Evolutionary conservation across 1,140 invertebrate genomes (phyloP).

Genomic region (Cotesia glomerata): DNA sequence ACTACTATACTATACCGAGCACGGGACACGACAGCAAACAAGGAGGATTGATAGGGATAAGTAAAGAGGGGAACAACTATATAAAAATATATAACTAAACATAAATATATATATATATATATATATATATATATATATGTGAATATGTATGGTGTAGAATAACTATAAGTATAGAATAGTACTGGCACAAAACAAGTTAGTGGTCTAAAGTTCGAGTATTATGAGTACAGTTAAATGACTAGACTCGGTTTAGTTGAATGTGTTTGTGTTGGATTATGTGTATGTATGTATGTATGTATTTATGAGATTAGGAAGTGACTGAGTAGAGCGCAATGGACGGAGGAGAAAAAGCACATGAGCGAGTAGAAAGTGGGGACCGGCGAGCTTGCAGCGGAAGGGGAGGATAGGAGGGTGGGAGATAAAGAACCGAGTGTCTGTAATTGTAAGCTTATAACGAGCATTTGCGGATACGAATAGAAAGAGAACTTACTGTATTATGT

Average conservation of each 20-base stretch:
- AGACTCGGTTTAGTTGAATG: too few species aligned
- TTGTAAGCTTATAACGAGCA: conserved; percentile 31
- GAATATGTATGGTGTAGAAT: too few species aligned
- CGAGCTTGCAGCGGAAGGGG: not conserved
- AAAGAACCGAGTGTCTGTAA: conserved; percentile 9
- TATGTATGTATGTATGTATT: not conserved
- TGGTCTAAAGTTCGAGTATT: too few species aligned
- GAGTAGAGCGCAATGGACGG: not conserved
- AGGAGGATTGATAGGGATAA: too few species aligned
- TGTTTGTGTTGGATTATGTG: not conserved
- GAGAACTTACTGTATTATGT: not conserved
- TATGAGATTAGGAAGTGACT: not conserved
- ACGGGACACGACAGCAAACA: too few species aligned
- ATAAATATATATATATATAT: too few species aligned
- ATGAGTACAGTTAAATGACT: not conserved
- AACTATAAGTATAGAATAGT: too few species aligned
- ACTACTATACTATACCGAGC: too few species aligned
- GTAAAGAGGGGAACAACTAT: not conserved
- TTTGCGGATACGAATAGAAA: not conserved
- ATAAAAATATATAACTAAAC: not conserved
- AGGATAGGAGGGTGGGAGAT: not conserved
- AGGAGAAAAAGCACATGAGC: not conserved
- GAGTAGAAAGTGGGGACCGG: not conserved
- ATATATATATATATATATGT: too few species aligned
- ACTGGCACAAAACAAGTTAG: too few species aligned